phyloP scores from a whole-genome alignment of 1,140 invertebrate genomes.

The Rhyacophila brunnea region DNA sequence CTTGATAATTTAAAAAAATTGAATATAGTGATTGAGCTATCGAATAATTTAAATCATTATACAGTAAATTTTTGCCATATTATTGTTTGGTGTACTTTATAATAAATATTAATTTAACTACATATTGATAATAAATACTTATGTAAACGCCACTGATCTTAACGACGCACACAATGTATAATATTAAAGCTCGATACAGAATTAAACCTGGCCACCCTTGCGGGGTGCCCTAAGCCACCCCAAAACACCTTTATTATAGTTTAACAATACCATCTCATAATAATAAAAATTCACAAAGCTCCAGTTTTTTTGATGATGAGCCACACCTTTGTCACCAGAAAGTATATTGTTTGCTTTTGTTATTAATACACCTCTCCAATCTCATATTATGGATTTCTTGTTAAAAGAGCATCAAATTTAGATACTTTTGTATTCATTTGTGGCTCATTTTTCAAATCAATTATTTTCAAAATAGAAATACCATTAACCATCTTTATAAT shows the following conservation, averaged over 20 bases:
- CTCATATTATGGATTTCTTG: constrained; percentile 8
- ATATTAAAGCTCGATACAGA: not conserved
- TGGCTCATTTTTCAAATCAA: too few relatives aligned
- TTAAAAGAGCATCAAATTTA: constrained; percentile 23
- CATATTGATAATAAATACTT: too few relatives aligned
- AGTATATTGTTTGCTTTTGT: constrained; percentile 17
- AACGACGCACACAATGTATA: not conserved
- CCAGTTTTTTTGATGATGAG: constrained; percentile 19
- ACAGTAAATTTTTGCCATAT: too few relatives aligned
- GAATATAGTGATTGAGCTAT: too few relatives aligned
- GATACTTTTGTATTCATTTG: not conserved
- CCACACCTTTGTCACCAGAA: constrained; percentile 11
- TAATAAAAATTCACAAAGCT: constrained; percentile 7
- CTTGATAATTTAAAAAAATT: too few relatives aligned
- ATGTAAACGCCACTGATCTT: not conserved
- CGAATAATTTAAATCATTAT: too few relatives aligned
- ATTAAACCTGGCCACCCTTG: constrained; percentile 8
- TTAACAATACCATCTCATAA: constrained; percentile 13
- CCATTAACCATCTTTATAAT: too few relatives aligned
- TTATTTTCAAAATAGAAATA: too few relatives aligned
- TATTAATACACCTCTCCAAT: constrained; percentile 20
- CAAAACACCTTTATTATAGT: constrained; percentile 25
- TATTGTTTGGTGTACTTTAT: too few relatives aligned
- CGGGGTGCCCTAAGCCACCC: constrained; percentile 23
- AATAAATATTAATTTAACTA: too few relatives aligned